Evolutionary conservation across 30 jellyfish, hydroid and myxozoan species (phyloP).

Genomic region (Hydra vulgaris): DNA sequence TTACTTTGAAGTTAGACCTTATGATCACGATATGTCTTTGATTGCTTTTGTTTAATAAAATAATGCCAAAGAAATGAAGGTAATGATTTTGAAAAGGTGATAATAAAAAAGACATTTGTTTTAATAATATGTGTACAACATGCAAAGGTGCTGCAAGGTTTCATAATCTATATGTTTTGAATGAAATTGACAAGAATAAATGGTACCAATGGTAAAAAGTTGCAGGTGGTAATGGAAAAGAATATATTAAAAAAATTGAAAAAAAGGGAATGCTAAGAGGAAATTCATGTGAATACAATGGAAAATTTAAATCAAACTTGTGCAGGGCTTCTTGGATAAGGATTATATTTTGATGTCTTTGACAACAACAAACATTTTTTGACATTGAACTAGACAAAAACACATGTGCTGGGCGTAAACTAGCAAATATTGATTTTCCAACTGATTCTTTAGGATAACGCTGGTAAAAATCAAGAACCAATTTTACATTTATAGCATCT

Average conservation of each 20-base stretch:
- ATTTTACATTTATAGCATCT: not conserved
- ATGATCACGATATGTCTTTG: not conserved
- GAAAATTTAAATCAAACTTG: not conserved
- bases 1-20: not conserved
- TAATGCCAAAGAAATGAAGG: constrained; percentile 2
- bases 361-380: not conserved
- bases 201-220: too few relatives aligned
- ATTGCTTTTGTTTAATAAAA: not conserved
- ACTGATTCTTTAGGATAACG: not conserved
- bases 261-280: not conserved
- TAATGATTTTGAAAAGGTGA: constrained; percentile 1
- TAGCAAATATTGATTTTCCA: constrained; percentile 7
- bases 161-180: not conserved
- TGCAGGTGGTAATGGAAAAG: too few relatives aligned
- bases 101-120: too few relatives aligned
- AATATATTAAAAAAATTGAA: too few relatives aligned
- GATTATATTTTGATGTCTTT: not conserved
- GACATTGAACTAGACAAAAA: not conserved
- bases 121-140: not conserved
- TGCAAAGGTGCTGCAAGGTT: not conserved
- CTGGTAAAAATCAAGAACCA: not conserved
- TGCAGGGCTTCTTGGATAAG: not conserved
- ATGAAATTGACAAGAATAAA: too few relatives aligned
- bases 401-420: constrained; percentile 1
- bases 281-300: constrained; percentile 14